Base-by-base conservation (phyloP, 2,888 invertebrate species). In the Ametastegia equiseti region DNA sequence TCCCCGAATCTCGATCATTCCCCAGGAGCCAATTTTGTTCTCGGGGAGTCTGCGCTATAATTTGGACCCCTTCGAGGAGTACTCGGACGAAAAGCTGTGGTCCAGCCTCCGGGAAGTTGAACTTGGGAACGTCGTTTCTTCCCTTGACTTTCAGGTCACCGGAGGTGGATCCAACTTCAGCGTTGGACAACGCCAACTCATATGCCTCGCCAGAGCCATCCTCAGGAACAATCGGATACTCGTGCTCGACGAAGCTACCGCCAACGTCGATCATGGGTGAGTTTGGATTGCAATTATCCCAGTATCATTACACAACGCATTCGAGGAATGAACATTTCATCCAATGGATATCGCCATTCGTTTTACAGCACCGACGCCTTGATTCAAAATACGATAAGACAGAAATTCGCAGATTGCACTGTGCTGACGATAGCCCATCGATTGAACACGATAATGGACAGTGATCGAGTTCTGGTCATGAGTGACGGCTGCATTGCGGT, bases 361-460 rank as follows among this genome's bases (percentile, higher is more conserved):
- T 36, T 82, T 84, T 84, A 0, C 84, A 92, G 92, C 83, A 94
- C 94, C 33, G 94, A 94, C 85, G 90, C 90, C 0, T 86, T 94
- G 63, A 94, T 95, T 82, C 95, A 95, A 86, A 89, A 91, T 73
- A 94, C 94, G 0, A 94, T 95, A 45, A 88, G 94, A 81, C 89
- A 91, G 19, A 93, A 93, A 86, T 95, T 95, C 87, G 87, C 86
- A 0, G 86, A 92, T 0, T 94, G 94, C 85, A 94, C 94, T 0
- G 94, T 95, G 0, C 89, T 95, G 33, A 95, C 94, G 0, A 93
- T 95, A 39, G 98, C 98, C 3, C 98, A 98, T 92, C 94, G 98
- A 63, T 93, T 98, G 39, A 96, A 98, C 90, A 98, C 98, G 0
- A 96, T 98, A 83, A 98, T 98, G 96, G 98, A 98, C 92, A 97